A percentile compares a stretch with the other conserved stretches of the same genome.
Evolutionary conservation across 2,888 invertebrate species (phyloP).

Genomic region (Ceriagrion tenellum): DNA sequence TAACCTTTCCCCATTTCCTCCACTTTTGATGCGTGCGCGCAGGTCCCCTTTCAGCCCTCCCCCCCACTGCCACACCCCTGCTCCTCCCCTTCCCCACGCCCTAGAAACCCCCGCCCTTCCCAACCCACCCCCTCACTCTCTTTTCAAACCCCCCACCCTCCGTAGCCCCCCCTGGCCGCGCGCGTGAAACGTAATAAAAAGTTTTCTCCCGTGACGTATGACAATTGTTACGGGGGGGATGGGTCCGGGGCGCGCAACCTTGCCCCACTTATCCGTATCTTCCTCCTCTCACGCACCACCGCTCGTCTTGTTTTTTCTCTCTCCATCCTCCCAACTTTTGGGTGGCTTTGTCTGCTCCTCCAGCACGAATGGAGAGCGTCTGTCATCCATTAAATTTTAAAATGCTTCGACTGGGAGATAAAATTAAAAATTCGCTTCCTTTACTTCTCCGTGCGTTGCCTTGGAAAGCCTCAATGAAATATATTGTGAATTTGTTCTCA

Average conservation of each 20-base stretch:
- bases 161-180: neutral
- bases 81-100: neutral
- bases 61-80: neutral
- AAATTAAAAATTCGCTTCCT: too few relatives aligned
- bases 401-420: too few relatives aligned
- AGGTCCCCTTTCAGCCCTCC: neutral
- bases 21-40: neutral
- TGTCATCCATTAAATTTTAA: too few relatives aligned
- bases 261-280: conserved; percentile 9
- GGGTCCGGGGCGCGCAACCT: conserved; percentile 55
- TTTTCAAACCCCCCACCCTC: neutral
- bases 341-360: neutral
- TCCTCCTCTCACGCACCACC: neutral
- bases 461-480: too few relatives aligned
- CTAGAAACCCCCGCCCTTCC: neutral
- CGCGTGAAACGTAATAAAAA: conserved; percentile 17
- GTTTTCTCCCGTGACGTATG: conserved; percentile 29
- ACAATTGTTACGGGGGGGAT: conserved; percentile 35
- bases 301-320: neutral
- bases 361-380: neutral
- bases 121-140: neutral
- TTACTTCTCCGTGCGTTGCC: too few relatives aligned
- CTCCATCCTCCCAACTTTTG: neutral
- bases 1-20: neutral
- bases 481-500: too few relatives aligned